These are phyloP conservation scores for Cynaeus angustus DNA, from an alignment of 2,888 invertebrate species.

Conservation along the genomic window DNA sequence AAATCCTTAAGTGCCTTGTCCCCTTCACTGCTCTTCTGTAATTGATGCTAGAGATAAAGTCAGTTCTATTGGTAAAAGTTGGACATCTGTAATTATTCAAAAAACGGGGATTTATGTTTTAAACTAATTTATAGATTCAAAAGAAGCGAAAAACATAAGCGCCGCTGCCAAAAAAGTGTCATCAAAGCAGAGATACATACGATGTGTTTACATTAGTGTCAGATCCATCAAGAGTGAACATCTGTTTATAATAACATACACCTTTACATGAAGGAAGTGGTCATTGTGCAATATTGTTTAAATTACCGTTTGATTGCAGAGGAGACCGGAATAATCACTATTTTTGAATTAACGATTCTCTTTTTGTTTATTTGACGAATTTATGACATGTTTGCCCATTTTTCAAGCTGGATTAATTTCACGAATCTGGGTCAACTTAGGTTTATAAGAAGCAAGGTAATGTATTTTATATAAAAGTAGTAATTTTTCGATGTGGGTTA, in stretches of 20 bases:
- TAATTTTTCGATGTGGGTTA: too few relatives aligned
- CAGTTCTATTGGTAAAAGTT: not conserved
- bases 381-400: too few relatives aligned
- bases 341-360: constrained; percentile 1
- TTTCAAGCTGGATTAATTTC: too few relatives aligned
- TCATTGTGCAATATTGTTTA: constrained; percentile 21
- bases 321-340: constrained; percentile 4
- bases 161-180: constrained; percentile 15
- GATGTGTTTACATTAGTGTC: constrained; percentile 26
- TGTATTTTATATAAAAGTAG: not conserved
- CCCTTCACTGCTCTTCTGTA: not conserved
- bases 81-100: not conserved
- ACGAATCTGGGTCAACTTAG: too few relatives aligned
- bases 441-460: not conserved
- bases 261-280: constrained; percentile 25
- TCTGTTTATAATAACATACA: constrained; percentile 31
- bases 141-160: not conserved
- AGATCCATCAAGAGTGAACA: constrained; percentile 19
- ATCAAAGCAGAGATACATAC: not conserved
- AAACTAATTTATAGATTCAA: constrained; percentile 9
- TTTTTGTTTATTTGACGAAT: not conserved
- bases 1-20: constrained; percentile 16
- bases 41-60: constrained; percentile 7
- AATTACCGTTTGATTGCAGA: constrained; percentile 18
- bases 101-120: too few relatives aligned